Evolutionary conservation across 2,113 vertebrate species (phyloP), one percentile per base, ranked within the genome.

Genomic region (Promerops cafer): DNA sequence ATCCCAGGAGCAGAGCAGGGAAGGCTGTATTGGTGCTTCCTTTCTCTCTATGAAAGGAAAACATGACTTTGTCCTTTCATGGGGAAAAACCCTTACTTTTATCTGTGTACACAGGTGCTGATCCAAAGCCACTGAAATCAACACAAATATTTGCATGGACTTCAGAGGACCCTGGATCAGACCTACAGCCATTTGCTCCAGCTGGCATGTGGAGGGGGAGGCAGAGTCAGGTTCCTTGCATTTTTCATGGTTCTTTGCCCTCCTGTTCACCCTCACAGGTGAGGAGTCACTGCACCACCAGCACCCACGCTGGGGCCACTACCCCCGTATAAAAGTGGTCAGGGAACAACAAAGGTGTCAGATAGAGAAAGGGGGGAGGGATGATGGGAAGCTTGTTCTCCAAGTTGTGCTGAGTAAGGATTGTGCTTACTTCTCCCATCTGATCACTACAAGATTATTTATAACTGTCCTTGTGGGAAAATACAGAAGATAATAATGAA

Each of bases 131-230:
- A n/a, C 45, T 89, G 85, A 96, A 95, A 94, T 96, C 64, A 95
- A 78, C 37, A 75, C 93, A 96, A 97, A 96, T 96, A 94, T 96
- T 97, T 93, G 40, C 87, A 47, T 30, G 88, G 60, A 75, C 83
- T 96, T 92, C 81, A 90, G 78, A 81, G 90, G 20, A 86, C 90
- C 30, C 92, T 88, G 85, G 74, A 56, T 80, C 83, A 86, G 88
- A 66, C 14, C 64, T 66, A 17, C 30, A 80, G 52, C 20, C 26
- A 53, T 83, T 70, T 78, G 49, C 68, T 92, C 64, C 63, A 78
- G 64, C 52, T 90, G 72, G 37, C 49, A 42, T 18, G 30, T 44
- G 31, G 28, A 63, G 44, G 7, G 14, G 19, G 45, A 42, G 44
- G 7, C n/a, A 83, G 37, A 87, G n/a, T 26, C 7, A 2, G 11